Conservation (phyloP, 2,888 invertebrate genomes). For the Thysanoteuthis rhombus region DNA sequence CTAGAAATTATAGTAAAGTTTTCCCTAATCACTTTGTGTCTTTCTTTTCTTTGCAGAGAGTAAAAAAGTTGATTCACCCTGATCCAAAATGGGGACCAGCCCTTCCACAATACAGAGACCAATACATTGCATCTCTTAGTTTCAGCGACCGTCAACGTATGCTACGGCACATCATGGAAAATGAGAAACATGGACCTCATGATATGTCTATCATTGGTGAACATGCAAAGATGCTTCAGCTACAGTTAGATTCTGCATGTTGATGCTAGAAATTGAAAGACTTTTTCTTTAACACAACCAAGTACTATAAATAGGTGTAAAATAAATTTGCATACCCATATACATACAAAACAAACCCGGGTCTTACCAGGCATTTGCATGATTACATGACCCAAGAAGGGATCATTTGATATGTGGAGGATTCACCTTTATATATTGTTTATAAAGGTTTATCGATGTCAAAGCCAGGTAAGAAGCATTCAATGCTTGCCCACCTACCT, state of each 20-base stretch:
- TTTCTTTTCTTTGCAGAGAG: constrained; percentile 45
- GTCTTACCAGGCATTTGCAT: neutral
- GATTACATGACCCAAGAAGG: neutral
- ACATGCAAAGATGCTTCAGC: constrained; percentile 23
- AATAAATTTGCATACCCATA: constrained; percentile 13
- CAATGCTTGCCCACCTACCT: neutral
- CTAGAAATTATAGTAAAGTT: neutral
- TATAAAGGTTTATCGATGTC: neutral
- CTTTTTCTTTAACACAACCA: neutral
- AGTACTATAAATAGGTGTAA: neutral
- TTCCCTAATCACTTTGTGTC: neutral
- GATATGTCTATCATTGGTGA: constrained; percentile 13
- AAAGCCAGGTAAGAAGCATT: neutral
- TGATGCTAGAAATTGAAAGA: neutral
- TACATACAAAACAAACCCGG: constrained; percentile 17
- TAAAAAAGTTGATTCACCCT: constrained; percentile 50
- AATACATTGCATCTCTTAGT: constrained; percentile 47
- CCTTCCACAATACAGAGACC: constrained; percentile 46
- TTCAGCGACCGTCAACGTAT: constrained; percentile 15
- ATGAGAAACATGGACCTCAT: neutral
- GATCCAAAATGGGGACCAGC: constrained; percentile 56
- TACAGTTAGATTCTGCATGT: constrained; percentile 23
- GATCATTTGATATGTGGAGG: neutral
- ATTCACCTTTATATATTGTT: neutral
- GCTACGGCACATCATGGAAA: constrained; percentile 29